Evolutionary conservation across 2,888 invertebrate genomes (phyloP).

Genomic region (Scaptomyza cyrtandrae): DNA sequence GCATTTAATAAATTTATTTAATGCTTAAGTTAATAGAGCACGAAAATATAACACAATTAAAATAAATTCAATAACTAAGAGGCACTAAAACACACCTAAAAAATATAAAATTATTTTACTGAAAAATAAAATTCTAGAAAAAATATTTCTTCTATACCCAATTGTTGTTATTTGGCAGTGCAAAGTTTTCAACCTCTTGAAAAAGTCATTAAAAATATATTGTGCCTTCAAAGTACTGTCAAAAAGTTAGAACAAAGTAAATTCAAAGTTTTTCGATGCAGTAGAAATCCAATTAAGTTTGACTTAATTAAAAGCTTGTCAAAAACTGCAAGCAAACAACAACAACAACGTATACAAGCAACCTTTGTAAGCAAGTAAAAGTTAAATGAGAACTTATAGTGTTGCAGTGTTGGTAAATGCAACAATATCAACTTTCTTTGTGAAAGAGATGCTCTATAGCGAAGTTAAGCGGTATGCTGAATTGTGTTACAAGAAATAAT

Average conservation of each 20-base stretch:
- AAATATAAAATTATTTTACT: background rate
- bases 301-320: background rate
- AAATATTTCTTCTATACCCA: no score
- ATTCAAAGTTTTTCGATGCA: constrained; percentile 14
- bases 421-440: constrained; percentile 9
- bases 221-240: background rate
- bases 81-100: background rate
- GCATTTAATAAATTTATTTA: background rate
- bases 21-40: background rate
- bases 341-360: background rate
- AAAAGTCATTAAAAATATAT: background rate
- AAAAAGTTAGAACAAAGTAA: background rate
- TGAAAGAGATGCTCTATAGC: background rate
- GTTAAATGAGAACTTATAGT: constrained; percentile 5
- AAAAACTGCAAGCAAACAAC: background rate
- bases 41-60: background rate
- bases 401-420: background rate
- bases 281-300: background rate
- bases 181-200: background rate
- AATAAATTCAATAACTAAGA: background rate
- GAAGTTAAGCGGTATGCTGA: constrained; percentile 25
- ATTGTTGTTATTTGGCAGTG: background rate
- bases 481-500: constrained; percentile 30
- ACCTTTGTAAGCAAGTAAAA: constrained; percentile 1
- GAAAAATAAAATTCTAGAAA: no score